Conservation (phyloP, 1,140 invertebrate species). For the Onthophagus taurus region DNA sequence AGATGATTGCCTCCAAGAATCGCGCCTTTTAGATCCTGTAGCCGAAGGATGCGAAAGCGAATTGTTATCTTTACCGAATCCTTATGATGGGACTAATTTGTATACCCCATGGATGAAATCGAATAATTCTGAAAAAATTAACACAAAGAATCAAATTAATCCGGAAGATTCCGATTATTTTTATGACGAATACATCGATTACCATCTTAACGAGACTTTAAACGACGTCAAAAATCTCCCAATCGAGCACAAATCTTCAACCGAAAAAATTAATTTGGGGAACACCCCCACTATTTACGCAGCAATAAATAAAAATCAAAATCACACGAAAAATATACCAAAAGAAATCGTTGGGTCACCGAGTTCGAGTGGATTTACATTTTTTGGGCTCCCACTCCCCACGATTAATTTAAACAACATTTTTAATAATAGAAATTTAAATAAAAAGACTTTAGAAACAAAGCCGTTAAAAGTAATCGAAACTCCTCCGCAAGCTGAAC, state of each 20-base stretch:
- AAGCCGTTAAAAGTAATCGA: constrained; percentile 38
- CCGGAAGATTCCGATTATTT: constrained; percentile 68
- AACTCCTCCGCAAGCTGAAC: constrained; percentile 19
- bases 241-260: neutral
- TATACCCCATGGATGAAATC: constrained; percentile 41
- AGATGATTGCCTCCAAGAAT: constrained; percentile 49
- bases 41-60: constrained; percentile 55
- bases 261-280: constrained; percentile 39
- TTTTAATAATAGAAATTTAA: constrained; percentile 35
- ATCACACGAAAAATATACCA: constrained; percentile 20
- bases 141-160: constrained; percentile 41
- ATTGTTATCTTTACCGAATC: constrained; percentile 41
- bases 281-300: constrained; percentile 60
- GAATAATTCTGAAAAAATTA: constrained; percentile 29
- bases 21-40: constrained; percentile 44
- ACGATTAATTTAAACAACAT: constrained; percentile 53
- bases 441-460: constrained; percentile 4
- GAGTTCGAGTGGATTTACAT: constrained; percentile 58
- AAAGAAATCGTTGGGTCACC: constrained; percentile 38
- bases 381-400: constrained; percentile 74
- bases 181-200: constrained; percentile 72
- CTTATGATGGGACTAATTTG: constrained; percentile 30
- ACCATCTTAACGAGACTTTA: constrained; percentile 50
- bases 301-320: constrained; percentile 45
- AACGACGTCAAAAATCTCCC: neutral